Base-by-base conservation (phyloP, 2,888 invertebrate genomes). In the Argyra leucocephala region DNA sequence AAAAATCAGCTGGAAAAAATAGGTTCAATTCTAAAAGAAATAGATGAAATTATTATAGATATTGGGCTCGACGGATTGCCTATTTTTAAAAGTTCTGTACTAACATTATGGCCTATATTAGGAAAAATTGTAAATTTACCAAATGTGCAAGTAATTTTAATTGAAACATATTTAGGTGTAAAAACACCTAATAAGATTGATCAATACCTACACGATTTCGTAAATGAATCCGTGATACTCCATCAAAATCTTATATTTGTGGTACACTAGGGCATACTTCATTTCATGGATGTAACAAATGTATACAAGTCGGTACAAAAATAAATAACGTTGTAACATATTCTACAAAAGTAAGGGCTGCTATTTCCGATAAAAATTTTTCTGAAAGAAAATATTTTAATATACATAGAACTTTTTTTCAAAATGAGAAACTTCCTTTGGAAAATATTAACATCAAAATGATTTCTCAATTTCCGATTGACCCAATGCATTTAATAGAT, bases 11-110 rank as follows among this genome's bases (percentile, higher is more conserved):
- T 26, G 9, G 26, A 26, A 26, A 26, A 9, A 6, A 26, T 26
- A 26, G 9, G 9, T 6, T 4, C 4, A 6, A 9, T 6, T 6
- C 4, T 26, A 6, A 4, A 26, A 6, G 57, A 66, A 48, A 12
- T 57, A 4, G 48, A 57, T 10, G 64, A 63, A 58, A 24, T 64
- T 18, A 21, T 62, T 36, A 31, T 66, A 58, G 64, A 66, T 63
- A 64, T 66, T 48, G 63, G 66, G 3, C 22, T 66, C n/a, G 64
- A 66, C 36, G 60, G 63, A 4, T 36, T 66, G 15, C 66, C 63
- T 3, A 57, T 66, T 12, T 66, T 21, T 62, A 66, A 64, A 24
- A 61, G 64, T 26, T 61, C 61, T 18, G 18, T 12, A 1, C 2
- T 64, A 48, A 57, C 23, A 12, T 63, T 66, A 26, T 66, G 61